Base-by-base conservation (phyloP, 2,797 vertebrate species). In the Megalops cyprinoides region DNA sequence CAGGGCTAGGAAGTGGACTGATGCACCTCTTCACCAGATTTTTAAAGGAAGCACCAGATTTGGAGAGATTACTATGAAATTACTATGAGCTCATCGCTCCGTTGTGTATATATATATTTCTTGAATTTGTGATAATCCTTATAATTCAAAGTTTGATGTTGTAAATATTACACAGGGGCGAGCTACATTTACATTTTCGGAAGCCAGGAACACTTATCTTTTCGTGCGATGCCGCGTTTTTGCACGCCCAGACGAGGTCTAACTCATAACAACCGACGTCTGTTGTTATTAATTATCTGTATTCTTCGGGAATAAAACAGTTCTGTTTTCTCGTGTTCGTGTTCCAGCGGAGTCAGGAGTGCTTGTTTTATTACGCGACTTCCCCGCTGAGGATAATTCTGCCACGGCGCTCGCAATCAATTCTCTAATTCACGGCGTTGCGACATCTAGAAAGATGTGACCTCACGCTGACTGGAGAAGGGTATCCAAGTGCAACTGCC, bases 401-500 rank as follows among this genome's bases (percentile, higher is more conserved):
- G n/a, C 31, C 46, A 42, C 37, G n/a, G 39, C 9, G 39, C 42
- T 73, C 20, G 42, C 69, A 44, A 46, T 73, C 69, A 44, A 73
- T 73, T 73, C 44, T 44, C 37, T 5, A 39, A 44, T 71, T 73
- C 69, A 51, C 73, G 25, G 46, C 73, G 49, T 48, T 49, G 18
- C 44, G 25, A 49, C 73, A 15, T 74, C 28, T 74, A 46, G 49
- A 51, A 73, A 49, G 44, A 6, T 44, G 67, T 71, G 39, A 71
- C 39, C 67, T 71, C 23, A 44, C 23, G 9, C 37, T 71, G 39
- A 71, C 67, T 71, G 67, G 14, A 71, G 67, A n/a, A 71, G 67
- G 67, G 42, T n/a, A 71, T 71, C 67, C 44, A 49, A 74, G 73
- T 48, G 46, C 73, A 74, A 71, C 39, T 71, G 67, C 67, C 44